A percentile compares a stretch with the other conserved stretches of the same genome.
These are phyloP conservation scores for Archips crataeganus DNA, from an alignment of 2,888 invertebrate genomes.

Conservation along the genomic window DNA sequence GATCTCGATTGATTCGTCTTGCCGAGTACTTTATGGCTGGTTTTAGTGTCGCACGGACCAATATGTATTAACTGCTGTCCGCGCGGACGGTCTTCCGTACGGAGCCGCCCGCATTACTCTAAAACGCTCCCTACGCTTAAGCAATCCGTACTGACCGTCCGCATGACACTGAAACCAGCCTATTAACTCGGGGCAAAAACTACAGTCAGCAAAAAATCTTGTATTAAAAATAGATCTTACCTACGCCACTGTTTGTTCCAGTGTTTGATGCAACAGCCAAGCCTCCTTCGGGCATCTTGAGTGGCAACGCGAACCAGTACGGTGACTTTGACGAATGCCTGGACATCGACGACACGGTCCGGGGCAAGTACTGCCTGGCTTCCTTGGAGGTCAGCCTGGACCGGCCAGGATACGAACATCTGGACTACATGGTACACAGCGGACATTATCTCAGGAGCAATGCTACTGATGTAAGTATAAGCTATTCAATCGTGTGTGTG, in stretches of 20 bases:
- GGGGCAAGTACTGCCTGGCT: slow-evolving; percentile 88
- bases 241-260: slow-evolving; percentile 65
- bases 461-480: slow-evolving; percentile 81
- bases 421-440: slow-evolving; percentile 81
- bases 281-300: slow-evolving; percentile 88
- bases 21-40: too few species aligned
- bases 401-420: slow-evolving; percentile 58
- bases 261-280: slow-evolving; percentile 91
- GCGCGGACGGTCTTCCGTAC: too few species aligned
- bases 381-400: slow-evolving; percentile 78
- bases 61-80: too few species aligned
- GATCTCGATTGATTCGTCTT: too few species aligned
- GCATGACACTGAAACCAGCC: too few species aligned
- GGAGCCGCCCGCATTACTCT: too few species aligned
- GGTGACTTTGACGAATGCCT: slow-evolving; percentile 90
- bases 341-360: slow-evolving; percentile 80
- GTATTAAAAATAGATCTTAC: not conserved
- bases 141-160: too few species aligned
- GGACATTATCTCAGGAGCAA: slow-evolving; percentile 83
- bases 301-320: slow-evolving; percentile 89
- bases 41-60: too few species aligned
- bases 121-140: too few species aligned
- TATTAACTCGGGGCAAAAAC: too few species aligned
- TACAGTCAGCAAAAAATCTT: too few species aligned
- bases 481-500: too few species aligned